Evolutionary conservation across 1,140 invertebrate genomes (phyloP), one percentile per base, ranked within the genome.

Genomic region (Drosophila ambigua): DNA sequence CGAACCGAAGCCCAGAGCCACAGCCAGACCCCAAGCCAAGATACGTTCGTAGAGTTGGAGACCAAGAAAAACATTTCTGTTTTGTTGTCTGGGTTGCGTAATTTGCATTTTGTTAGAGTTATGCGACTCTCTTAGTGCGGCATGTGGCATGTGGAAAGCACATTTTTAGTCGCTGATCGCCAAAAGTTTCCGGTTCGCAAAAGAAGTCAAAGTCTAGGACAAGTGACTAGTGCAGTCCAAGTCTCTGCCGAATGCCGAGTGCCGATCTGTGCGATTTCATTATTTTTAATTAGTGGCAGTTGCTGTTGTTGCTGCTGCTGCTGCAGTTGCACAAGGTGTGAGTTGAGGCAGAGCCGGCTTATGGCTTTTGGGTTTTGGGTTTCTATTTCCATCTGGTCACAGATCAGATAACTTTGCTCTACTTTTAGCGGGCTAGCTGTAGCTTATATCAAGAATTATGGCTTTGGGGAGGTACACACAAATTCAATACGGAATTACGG

Each of bases 131-230:
- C 79, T 73, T 54, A 63, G 43, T 26, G 28, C 23, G 50, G 52
- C 52, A 54, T 54, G 52, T 23, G 51, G 79, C 79, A 82, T 82
- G 79, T 82, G 73, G 77, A 72, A 80, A 82, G 65, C 51, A 64
- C 65, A 50, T 64, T 66, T 60, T 52, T 58, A 49, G 51, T 71
- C 55, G 58, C 51, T 61, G 39, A 55, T 13, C 53, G 49, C 39
- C 51, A 51, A 66, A 69, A 77, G 79, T 88, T 87, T 87, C 82
- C 82, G 82, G 82, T 88, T 75, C 64, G 61, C 31, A 55, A 81
- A 77, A 68, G 62, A 87, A 87, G 83, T 87, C 83, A 87, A 81
- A 83, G 83, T 87, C 83, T 87, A 87, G 83, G 83, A 88, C 83
- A 88, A 79, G 72, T 72, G 59, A 62, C 11, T 11, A 39, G 11